Percentiles rank a stretch among this genome's conserved stretches.
phyloP scores from a whole-genome alignment of 1,140 invertebrate genomes.

The Drosophila bipectinata region DNA sequence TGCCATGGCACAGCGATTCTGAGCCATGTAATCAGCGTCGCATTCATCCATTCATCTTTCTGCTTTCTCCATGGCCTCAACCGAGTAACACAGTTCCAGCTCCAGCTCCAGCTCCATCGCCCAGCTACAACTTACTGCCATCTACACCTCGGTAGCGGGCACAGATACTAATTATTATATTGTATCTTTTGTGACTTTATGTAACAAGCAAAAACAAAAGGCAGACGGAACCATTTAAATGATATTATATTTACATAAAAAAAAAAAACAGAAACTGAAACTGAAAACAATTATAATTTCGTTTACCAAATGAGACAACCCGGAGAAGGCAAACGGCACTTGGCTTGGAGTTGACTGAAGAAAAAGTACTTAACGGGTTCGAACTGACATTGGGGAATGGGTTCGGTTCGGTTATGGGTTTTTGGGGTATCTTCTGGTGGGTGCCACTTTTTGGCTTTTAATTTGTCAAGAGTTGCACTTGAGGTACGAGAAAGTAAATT shows the following conservation, averaged over 20 bases:
- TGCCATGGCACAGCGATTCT: slow-evolving; percentile 55
- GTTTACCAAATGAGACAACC: slow-evolving; percentile 54
- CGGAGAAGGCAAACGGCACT: slow-evolving; percentile 19
- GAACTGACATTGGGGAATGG: slow-evolving; percentile 63
- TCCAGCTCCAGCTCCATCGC: not conserved
- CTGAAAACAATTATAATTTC: slow-evolving; percentile 57
- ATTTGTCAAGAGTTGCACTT: slow-evolving; percentile 81
- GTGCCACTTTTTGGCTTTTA: slow-evolving; percentile 74
- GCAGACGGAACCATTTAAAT: slow-evolving; percentile 65
- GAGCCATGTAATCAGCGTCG: slow-evolving; percentile 43
- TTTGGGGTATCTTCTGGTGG: slow-evolving; percentile 40
- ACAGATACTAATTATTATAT: slow-evolving; percentile 76
- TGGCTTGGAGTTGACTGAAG: slow-evolving; percentile 1
- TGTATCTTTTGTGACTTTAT: slow-evolving; percentile 74
- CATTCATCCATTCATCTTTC: slow-evolving; percentile 58
- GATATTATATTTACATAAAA: slow-evolving; percentile 78
- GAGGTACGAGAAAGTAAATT: slow-evolving; percentile 75
- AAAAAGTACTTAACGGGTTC: slow-evolving; percentile 61
- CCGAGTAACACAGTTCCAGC: slow-evolving; percentile 29
- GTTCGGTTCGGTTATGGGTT: slow-evolving; percentile 36
- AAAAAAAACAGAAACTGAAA: slow-evolving; percentile 46
- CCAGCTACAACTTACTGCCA: slow-evolving; percentile 37
- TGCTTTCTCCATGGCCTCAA: slow-evolving; percentile 60
- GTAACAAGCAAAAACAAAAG: slow-evolving; percentile 54
- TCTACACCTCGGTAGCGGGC: slow-evolving; percentile 64